phyloP scores from a whole-genome alignment of 2,113 vertebrate species.

The Lontra canadensis region DNA sequence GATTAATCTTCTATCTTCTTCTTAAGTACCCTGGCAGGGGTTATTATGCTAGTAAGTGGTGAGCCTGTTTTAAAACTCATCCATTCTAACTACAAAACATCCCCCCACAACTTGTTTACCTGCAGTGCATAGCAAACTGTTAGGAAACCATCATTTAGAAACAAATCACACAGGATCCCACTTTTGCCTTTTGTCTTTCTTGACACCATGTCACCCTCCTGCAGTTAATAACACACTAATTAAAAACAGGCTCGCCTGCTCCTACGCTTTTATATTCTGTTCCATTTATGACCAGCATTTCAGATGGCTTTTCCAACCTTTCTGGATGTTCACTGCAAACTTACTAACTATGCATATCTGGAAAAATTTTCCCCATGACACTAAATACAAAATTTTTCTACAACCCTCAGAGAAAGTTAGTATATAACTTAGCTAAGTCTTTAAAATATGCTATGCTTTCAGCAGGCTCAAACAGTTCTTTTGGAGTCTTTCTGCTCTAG shows the following conservation, averaged over 20 bases:
- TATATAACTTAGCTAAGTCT: not conserved
- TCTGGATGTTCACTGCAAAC: not conserved
- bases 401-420: not conserved
- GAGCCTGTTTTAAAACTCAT: not conserved
- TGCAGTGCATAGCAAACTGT: not conserved
- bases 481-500: slow-evolving; percentile 56
- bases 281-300: not conserved
- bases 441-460: slow-evolving; percentile 28
- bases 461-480: not conserved
- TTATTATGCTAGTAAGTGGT: not conserved
- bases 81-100: not conserved
- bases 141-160: not conserved
- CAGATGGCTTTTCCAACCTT: not conserved
- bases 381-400: not conserved
- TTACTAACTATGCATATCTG: not conserved
- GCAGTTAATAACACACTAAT: not conserved
- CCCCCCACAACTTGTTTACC: not conserved
- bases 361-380: not conserved
- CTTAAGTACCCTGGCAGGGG: not conserved
- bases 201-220: not conserved
- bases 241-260: not conserved
- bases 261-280: not conserved
- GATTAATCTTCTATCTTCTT: not conserved
- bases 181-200: not conserved
- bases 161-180: not conserved